Conservation (phyloP, 2,113 vertebrate genomes). For the Cryptotis parvus region DNA sequence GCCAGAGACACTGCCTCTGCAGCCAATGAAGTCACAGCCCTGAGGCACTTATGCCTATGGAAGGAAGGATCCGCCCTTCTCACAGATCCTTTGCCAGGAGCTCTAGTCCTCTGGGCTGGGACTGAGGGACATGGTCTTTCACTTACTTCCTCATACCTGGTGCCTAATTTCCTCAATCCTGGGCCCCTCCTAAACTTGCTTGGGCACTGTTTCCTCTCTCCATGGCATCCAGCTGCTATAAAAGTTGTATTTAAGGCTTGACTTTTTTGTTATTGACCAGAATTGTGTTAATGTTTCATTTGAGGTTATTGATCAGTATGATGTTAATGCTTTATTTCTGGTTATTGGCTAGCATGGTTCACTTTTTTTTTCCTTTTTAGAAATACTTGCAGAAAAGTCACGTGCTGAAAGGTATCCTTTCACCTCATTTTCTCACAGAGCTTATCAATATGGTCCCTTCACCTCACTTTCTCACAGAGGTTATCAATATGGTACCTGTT, state of each 20-base stretch:
- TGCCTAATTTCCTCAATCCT: not conserved
- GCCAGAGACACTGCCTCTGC: too few species aligned
- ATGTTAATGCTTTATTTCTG: not conserved
- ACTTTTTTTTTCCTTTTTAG: not conserved
- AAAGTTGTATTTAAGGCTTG: not conserved
- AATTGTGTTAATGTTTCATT: not conserved
- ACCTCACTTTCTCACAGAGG: not conserved
- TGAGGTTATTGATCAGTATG: too few species aligned
- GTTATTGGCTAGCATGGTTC: not conserved
- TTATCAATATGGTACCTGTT: not conserved
- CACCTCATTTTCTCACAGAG: not conserved
- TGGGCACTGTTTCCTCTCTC: not conserved
- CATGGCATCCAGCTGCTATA: rapidly evolving
- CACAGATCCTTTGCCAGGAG: too few species aligned
- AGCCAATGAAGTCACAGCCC: not conserved
- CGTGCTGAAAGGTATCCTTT: too few species aligned
- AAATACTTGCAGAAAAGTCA: not conserved
- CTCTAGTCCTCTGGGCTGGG: not conserved
- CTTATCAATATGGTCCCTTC: too few species aligned
- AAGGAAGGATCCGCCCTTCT: not conserved
- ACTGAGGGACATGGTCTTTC: too few species aligned
- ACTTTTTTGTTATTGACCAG: too few species aligned
- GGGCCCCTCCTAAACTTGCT: too few species aligned
- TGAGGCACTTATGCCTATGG: not conserved
- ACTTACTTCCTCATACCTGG: not conserved